These are phyloP conservation scores for Thalassarche chlororhynchos DNA, from an alignment of 2,113 vertebrate species.

Conservation along the genomic window DNA sequence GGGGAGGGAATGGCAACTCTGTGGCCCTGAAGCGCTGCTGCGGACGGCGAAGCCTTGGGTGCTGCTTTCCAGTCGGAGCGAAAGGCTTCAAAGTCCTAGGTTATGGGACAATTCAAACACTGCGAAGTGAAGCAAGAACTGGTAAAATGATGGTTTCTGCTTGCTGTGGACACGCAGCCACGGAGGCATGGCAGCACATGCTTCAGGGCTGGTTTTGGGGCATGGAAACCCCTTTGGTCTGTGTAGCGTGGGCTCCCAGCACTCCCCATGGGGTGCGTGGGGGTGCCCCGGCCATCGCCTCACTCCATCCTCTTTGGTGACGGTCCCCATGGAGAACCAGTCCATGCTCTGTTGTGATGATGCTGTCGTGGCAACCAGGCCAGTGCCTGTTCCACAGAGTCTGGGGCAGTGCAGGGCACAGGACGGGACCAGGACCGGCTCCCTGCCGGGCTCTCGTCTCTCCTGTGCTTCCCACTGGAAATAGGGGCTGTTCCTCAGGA, in stretches of 20 bases:
- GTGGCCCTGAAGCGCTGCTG: rapidly evolving
- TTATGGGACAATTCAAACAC: background rate
- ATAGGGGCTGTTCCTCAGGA: background rate
- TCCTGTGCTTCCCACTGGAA: background rate
- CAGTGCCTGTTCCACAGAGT: background rate
- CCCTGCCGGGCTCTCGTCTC: background rate
- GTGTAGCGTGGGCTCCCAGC: rapidly evolving
- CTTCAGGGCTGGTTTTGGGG: background rate
- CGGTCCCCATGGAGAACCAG: background rate
- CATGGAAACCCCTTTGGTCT: background rate
- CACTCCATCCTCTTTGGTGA: too few species aligned
- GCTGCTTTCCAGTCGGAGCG: background rate
- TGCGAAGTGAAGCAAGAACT: background rate
- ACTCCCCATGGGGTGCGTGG: background rate
- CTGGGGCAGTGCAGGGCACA: background rate
- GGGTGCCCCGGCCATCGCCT: background rate
- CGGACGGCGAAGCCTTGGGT: too few species aligned
- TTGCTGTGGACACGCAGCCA: rapidly evolving
- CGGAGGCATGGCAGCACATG: rapidly evolving
- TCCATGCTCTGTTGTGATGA: rapidly evolving
- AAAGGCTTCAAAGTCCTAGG: background rate
- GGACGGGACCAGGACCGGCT: rapidly evolving
- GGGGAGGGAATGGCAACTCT: background rate
- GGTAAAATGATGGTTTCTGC: background rate
- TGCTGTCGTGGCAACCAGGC: background rate